These are phyloP conservation scores for Cephalopterus ornatus DNA, from an alignment of 2,113 vertebrate genomes.

Conservation along the genomic window DNA sequence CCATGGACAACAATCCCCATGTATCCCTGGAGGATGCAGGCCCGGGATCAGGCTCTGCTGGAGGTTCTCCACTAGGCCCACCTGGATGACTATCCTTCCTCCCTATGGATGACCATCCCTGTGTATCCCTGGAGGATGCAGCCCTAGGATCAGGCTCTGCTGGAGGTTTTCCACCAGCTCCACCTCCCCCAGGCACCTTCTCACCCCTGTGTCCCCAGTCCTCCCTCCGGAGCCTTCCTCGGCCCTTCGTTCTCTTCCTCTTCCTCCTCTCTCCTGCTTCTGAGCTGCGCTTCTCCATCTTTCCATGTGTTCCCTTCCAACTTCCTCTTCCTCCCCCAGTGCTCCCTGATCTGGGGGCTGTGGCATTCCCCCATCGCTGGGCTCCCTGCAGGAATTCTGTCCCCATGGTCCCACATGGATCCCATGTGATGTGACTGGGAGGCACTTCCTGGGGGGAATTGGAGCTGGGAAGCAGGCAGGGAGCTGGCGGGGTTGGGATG, in stretches of 20 bases:
- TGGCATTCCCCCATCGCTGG: accelerated
- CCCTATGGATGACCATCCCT: not conserved
- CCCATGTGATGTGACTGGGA: accelerated
- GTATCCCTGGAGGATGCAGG: not conserved
- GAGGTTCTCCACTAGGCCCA: not conserved
- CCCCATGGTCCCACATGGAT: accelerated
- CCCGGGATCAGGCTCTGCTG: not conserved
- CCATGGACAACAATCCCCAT: accelerated
- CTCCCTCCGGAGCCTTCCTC: not conserved
- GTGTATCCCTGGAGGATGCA: not conserved
- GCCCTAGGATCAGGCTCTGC: not conserved
- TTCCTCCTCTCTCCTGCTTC: not conserved
- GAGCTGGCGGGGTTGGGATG: accelerated
- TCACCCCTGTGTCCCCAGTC: not conserved
- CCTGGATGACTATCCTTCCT: too few species aligned
- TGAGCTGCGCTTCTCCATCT: not conserved
- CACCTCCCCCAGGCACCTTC: not conserved
- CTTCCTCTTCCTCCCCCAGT: not conserved
- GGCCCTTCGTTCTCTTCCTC: not conserved
- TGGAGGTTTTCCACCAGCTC: not conserved
- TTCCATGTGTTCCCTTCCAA: not conserved
- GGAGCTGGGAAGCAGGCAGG: not conserved
- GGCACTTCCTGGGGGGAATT: accelerated
- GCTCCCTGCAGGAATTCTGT: not conserved
- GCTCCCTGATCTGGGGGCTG: not conserved